These are phyloP conservation scores for Cebidichthys violaceus DNA, from an alignment of 2,113 vertebrate species.

Conservation along the genomic window DNA sequence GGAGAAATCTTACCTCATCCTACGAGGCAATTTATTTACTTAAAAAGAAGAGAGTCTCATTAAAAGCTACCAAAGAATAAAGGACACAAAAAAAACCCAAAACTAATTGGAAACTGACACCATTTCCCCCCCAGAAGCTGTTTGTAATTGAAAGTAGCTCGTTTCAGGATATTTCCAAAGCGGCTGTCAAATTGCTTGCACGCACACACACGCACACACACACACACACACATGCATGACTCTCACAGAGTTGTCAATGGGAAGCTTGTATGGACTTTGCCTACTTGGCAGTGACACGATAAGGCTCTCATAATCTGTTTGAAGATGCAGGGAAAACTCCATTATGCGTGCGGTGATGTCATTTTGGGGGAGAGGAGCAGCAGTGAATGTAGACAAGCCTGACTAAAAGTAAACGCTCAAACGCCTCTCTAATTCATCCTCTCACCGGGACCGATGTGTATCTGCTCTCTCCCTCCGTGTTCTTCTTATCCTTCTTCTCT, in stretches of 20 bases:
- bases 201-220: background rate
- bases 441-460: constrained; percentile 19
- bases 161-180: constrained; percentile 27
- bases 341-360: constrained; percentile 26
- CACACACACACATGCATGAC: background rate
- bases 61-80: constrained; percentile 36
- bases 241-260: constrained; percentile 16
- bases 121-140: constrained; percentile 36
- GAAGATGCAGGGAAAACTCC: constrained; percentile 54
- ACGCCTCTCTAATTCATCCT: constrained; percentile 48
- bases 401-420: constrained; percentile 52
- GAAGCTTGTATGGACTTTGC: constrained; percentile 37
- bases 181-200: constrained; percentile 25
- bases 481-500: background rate
- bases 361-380: constrained; percentile 23
- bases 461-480: constrained; percentile 3
- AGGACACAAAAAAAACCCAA: background rate
- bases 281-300: constrained; percentile 52
- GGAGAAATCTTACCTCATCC: constrained; percentile 18
- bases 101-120: constrained; percentile 26
- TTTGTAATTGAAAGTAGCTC: constrained; percentile 40
- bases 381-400: background rate
- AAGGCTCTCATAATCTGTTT: constrained; percentile 57
- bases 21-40: constrained; percentile 20
- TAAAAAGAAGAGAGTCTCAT: constrained; percentile 42